These are phyloP conservation scores for Ibidorhyncha struthersii DNA, from an alignment of 2,113 vertebrate genomes.

Conservation along the genomic window DNA sequence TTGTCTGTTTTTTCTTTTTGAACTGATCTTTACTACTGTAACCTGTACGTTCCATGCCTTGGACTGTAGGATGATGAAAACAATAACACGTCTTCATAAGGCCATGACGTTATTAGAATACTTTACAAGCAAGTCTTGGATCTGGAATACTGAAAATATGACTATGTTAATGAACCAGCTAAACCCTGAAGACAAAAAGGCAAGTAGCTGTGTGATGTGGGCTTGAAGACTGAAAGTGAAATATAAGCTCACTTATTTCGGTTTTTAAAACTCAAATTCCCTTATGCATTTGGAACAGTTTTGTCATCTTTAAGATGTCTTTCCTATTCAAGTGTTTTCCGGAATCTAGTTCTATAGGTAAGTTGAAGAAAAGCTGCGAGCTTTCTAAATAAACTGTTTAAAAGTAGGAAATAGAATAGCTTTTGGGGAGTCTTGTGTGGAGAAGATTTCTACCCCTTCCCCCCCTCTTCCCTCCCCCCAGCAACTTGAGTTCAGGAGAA, in stretches of 20 bases:
- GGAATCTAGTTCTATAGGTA: background rate
- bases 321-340: background rate
- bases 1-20: background rate
- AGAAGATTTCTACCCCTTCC: background rate
- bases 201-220: constrained; percentile 52
- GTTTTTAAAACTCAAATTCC: background rate
- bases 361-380: background rate
- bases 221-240: background rate
- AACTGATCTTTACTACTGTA: constrained; percentile 3
- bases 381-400: background rate
- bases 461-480: background rate
- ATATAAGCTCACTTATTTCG: background rate
- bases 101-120: constrained; percentile 96
- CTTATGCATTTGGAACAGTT: background rate
- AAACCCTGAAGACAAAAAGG: constrained; percentile 92
- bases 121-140: constrained; percentile 98
- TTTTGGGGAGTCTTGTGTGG: background rate
- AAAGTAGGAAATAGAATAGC: background rate
- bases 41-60: constrained; percentile 37
- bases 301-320: background rate
- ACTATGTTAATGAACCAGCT: constrained; percentile 91
- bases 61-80: constrained; percentile 95
- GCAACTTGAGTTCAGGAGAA: background rate
- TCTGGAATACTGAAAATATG: constrained; percentile 95
- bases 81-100: constrained; percentile 94